Percentiles rank a stretch among this genome's conserved stretches.
These are phyloP conservation scores for Thomomys bottae DNA, from an alignment of 2,113 vertebrate species.

Conservation along the genomic window DNA sequence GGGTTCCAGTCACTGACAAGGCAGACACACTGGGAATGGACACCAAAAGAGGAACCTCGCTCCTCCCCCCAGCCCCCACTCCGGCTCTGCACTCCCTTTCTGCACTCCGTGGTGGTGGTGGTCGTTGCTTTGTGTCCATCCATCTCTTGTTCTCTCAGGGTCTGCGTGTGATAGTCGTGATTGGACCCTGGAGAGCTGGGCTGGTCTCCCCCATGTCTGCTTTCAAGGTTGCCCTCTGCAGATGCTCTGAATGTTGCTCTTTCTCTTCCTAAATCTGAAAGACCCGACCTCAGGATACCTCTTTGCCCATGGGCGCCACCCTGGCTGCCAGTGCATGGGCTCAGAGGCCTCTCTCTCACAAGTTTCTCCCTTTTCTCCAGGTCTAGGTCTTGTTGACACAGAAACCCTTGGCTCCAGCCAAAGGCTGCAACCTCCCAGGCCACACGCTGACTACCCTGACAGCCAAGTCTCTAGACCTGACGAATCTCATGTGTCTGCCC, in stretches of 20 bases:
- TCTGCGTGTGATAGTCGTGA: neutral
- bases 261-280: neutral
- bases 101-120: too few species aligned
- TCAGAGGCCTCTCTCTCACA: neutral
- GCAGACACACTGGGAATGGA: neutral
- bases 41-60: neutral
- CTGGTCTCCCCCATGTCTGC: neutral
- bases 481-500: neutral
- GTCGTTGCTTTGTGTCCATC: neutral
- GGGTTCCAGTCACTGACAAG: neutral
- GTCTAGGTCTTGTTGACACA: neutral
- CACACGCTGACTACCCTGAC: constrained; percentile 29
- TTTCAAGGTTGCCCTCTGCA: neutral
- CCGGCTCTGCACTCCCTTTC: neutral
- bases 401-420: neutral
- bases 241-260: neutral
- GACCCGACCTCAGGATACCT: neutral
- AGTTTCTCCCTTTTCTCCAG: neutral
- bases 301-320: neutral
- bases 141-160: neutral
- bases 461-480: constrained; percentile 7
- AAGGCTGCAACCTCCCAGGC: neutral
- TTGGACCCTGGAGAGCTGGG: neutral
- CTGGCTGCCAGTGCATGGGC: neutral
- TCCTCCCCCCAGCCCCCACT: neutral